These are phyloP conservation scores for Camponotus pennsylvanicus DNA, from an alignment of 1,140 invertebrate species.

Conservation along the genomic window DNA sequence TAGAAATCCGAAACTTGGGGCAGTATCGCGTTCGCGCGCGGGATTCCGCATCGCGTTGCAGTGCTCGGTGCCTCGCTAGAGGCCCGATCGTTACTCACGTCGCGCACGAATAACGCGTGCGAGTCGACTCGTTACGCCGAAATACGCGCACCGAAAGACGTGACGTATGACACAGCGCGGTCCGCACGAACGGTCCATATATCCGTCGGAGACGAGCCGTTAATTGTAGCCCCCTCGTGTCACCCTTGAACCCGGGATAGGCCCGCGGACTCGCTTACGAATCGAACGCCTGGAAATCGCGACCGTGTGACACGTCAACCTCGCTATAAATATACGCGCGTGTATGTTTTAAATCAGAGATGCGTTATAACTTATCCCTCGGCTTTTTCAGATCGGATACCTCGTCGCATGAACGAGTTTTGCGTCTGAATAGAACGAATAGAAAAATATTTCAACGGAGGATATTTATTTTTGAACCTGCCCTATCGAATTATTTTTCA, in stretches of 20 bases:
- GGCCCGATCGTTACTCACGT: constrained; percentile 78
- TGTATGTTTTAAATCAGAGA: neutral
- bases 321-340: constrained; percentile 23
- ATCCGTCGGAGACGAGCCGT: constrained; percentile 72
- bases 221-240: constrained; percentile 66
- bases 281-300: constrained; percentile 60
- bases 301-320: neutral
- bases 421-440: neutral
- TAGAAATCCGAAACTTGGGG: constrained; percentile 80
- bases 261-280: neutral
- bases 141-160: constrained; percentile 73
- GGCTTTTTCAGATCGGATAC: neutral
- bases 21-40: constrained; percentile 73
- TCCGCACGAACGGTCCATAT: constrained; percentile 68
- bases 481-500: constrained; percentile 11
- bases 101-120: constrained; percentile 71
- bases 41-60: constrained; percentile 69
- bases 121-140: constrained; percentile 73
- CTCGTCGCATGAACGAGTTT: neutral
- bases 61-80: constrained; percentile 59
- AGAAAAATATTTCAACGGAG: neutral
- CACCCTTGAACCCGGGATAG: neutral
- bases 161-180: constrained; percentile 70
- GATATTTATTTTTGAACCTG: neutral
- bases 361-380: neutral